Base-by-base conservation (phyloP, 2,797 vertebrate species). In the Anabacerthia variegaticeps region DNA sequence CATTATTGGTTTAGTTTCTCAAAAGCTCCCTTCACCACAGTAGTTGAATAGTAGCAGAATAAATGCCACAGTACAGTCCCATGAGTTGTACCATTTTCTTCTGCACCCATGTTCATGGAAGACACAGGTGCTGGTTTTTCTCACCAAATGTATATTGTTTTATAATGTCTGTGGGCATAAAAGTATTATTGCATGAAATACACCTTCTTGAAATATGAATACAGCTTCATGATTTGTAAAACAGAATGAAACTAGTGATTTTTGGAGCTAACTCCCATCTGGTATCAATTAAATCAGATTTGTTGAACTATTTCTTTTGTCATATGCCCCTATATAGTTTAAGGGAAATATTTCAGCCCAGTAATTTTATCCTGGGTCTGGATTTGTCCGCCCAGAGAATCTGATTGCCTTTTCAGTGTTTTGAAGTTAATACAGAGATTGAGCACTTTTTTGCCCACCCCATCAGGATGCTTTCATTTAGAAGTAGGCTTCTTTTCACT, bases 1-100 rank as follows among this genome's bases (percentile, higher is more conserved):
- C 96, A 93, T 96, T 97, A 96, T 98, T 98, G 97, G 97, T 97
- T 96, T 93, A 85, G 87, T 91, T 88, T 92, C 95, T 98, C 96
- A 97, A 98, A 97, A 97, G 88, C 89, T 72, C 74, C 92, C 95
- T 97, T 98, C 93, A 97, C 94, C 86, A 77, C 89, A 88, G 75
- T 66, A 92, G 75, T 79, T 94, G 88, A 97, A 94, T 91, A 49
- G 84, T 26, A 78, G 55, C 55, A 91, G 68, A 61, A 94, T 95
- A 91, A 84, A 86, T 89, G 86, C 73, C 56, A 72, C 46, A 89
- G 56, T 75, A 91, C 17, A 61, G 39, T 62, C 56, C 49, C 69
- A 28, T 66, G 87, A 73, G 58, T 59, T 88, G 37, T 21, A 62
- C 73, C 80, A 61, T 95, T 97, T 96, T 94, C 34, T 89, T 85